Percentiles rank a stretch among this genome's conserved stretches.
phyloP scores from a whole-genome alignment of 1,140 invertebrate genomes.

The Acyrthosiphon pisum region DNA sequence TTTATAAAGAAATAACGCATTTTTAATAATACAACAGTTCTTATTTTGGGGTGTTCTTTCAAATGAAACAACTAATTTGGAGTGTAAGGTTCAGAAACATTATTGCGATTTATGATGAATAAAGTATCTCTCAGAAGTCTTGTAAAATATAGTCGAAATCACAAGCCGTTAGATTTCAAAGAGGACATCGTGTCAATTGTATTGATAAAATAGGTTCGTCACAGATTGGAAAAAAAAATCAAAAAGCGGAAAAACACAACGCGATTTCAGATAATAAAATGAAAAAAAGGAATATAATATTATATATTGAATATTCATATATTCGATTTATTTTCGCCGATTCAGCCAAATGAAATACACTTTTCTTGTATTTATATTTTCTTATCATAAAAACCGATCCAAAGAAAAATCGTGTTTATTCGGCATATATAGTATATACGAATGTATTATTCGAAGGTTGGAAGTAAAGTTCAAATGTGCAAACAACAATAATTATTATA shows the following conservation, averaged over 20 bases:
- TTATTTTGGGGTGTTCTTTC: neutral
- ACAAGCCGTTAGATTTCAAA: neutral
- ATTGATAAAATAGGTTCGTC: neutral
- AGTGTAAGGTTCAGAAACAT: neutral
- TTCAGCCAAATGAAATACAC: neutral
- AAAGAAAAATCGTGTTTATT: neutral
- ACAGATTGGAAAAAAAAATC: neutral
- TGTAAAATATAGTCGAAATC: neutral
- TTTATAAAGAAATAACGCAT: neutral
- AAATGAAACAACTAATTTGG: neutral
- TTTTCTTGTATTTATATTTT: neutral
- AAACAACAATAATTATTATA: neutral
- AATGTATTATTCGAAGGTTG: neutral
- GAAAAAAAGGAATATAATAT: neutral
- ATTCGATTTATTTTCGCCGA: neutral
- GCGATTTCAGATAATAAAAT: neutral
- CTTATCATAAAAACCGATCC: neutral
- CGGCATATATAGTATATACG: neutral
- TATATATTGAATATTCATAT: neutral
- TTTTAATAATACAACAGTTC: neutral
- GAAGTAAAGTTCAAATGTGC: neutral
- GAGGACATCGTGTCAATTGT: neutral
- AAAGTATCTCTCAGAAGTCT: neutral
- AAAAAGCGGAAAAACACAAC: neutral
- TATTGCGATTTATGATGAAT: neutral